A percentile compares a stretch with the other conserved stretches of the same genome.
Conservation (phyloP, 2,113 vertebrate genomes). For the Formicarius rufipectus region DNA sequence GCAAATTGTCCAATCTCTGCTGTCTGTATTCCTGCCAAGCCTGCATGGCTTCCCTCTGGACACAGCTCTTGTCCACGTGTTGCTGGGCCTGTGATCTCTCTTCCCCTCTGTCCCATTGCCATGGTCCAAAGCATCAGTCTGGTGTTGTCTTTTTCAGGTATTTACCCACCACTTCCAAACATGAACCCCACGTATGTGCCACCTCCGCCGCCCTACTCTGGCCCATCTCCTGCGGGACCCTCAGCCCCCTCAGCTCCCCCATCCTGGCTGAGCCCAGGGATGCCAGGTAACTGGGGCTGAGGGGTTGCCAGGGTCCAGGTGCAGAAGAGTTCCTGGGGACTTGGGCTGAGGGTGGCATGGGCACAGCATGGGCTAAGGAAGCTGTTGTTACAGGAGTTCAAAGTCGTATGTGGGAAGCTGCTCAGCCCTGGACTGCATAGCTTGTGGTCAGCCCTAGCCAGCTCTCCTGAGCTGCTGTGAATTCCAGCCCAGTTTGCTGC, state of each 20-base stretch:
- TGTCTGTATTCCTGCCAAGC: neutral
- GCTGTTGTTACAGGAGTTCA: neutral
- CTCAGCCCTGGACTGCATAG: neutral
- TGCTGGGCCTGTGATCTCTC: neutral
- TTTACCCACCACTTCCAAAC: constrained; percentile 76
- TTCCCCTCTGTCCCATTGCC: neutral
- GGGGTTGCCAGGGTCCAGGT: neutral
- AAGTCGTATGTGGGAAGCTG: neutral
- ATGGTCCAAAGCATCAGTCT: neutral
- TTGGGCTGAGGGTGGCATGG: neutral
- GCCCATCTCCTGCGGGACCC: constrained; percentile 58
- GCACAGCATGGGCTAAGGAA: neutral
- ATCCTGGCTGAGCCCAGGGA: neutral
- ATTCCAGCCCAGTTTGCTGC: neutral
- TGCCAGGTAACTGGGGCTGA: constrained; percentile 62
- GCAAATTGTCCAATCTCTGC: neutral
- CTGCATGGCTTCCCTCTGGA: neutral
- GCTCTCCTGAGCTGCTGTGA: neutral
- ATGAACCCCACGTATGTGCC: constrained; percentile 75
- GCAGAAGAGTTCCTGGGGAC: neutral
- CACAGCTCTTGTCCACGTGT: neutral
- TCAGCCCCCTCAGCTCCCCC: constrained; percentile 25
- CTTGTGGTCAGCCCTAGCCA: neutral
- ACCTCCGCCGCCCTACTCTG: constrained; percentile 84
- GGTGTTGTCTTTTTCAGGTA: constrained; percentile 64